Evolutionary conservation across 2,797 vertebrate species (phyloP), one percentile per base, ranked within the genome.

Genomic region (Mastacembelus armatus): DNA sequence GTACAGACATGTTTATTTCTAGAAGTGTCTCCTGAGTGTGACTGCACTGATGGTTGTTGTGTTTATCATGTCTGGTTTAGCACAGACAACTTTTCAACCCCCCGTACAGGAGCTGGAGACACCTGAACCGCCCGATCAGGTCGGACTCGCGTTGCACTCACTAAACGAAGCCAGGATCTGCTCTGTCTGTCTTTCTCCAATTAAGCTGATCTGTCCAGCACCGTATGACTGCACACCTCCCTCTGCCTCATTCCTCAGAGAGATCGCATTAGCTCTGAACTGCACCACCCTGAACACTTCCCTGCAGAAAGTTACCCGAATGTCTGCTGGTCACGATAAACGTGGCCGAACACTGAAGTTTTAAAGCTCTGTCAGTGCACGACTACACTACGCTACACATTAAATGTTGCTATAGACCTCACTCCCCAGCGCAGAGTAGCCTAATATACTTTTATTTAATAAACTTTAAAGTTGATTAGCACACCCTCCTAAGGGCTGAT

Each of bases 201-300:
- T 91, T 88, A 90, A 72, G 72, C 70, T 42, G 77, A 87, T 86
- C 71, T 80, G 72, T 85, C 83, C 80, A 66, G 71, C 71, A 10
- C 55, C 48, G 26, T 86, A 59, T 72, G 79, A 81, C 66, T 71
- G 77, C 32, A 7, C 74, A 75, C 80, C 79, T 81, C 86, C 78
- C 1, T 67, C 86, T 71, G 81, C 74, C 78, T 88, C 65, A 16
- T 72, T 81, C 83, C 72, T 74, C 73, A 18, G 59, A 81, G 85
- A 70, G 58, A 78, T 71, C 65, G 26, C 65, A 58, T 80, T 74
- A 71, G 57, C 68, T 24, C 62, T 74, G 80, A 88, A 78, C 79
- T 57, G 61, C 77, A 71, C 74, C 84, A 71, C 64, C 79, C 68
- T 65, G 68, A 88, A 78, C 77, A 62, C 78, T 79, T 76, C 70